phyloP scores from a whole-genome alignment of 2,888 invertebrate species.

The Bimastos eiseni region DNA sequence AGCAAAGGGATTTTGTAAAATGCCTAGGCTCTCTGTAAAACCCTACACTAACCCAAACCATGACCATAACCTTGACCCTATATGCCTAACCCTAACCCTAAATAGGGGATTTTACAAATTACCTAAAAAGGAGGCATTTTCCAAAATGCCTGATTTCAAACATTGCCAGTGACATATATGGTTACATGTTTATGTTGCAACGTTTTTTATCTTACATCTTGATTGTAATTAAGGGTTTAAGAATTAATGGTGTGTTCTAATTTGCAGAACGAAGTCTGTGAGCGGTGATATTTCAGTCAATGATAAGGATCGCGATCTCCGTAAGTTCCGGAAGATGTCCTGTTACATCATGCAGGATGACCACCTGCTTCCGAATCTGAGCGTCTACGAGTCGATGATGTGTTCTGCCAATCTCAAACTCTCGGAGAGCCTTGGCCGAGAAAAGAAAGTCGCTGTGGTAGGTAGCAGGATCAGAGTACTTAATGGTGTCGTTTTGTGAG shows the following conservation, averaged over 20 bases:
- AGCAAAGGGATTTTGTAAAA: no score
- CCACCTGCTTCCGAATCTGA: constrained; percentile 78
- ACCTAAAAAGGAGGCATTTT: no score
- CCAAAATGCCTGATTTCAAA: no score
- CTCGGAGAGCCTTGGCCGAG: constrained; percentile 71
- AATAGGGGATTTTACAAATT: no score
- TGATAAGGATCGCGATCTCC: constrained; percentile 75
- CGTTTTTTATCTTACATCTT: background rate
- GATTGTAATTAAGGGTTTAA: background rate
- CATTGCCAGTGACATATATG: no score
- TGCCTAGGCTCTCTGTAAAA: no score
- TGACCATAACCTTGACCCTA: no score
- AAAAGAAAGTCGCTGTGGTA: constrained; percentile 82
- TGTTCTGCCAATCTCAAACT: constrained; percentile 84
- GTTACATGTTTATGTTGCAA: no score
- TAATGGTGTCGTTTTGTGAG: background rate
- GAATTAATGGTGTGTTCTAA: background rate
- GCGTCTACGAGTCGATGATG: constrained; percentile 82
- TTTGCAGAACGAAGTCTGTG: constrained; percentile 62
- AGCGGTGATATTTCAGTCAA: constrained; percentile 75
- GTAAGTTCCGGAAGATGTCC: constrained; percentile 80
- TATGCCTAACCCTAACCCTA: no score
- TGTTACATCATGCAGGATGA: constrained; percentile 93
- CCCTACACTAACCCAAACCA: no score
- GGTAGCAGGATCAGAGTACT: constrained; percentile 58